phyloP scores from a whole-genome alignment of 2,797 vertebrate genomes.

The Enteromius anoplus region DNA sequence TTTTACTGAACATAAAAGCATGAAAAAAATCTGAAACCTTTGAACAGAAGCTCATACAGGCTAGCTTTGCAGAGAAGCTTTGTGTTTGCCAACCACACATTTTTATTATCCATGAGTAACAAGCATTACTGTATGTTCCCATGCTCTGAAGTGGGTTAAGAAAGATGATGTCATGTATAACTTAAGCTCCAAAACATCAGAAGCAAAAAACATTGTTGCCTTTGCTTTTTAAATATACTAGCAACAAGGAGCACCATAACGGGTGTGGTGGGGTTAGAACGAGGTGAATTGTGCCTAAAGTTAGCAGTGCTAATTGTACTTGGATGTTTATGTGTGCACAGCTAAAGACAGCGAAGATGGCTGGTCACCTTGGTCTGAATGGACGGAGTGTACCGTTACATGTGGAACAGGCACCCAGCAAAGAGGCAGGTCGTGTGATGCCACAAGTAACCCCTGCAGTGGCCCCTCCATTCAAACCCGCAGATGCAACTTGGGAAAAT shows the following conservation, averaged over 20 bases:
- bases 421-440: conserved; percentile 94
- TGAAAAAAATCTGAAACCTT: background rate
- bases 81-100: conserved; percentile 64
- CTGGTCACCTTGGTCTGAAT: conserved; percentile 99
- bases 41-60: background rate
- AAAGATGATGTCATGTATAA: conserved; percentile 68
- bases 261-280: conserved; percentile 4
- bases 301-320: conserved; percentile 6
- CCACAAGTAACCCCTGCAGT: conserved; percentile 91
- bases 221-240: conserved; percentile 41
- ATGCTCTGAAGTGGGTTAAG: conserved; percentile 63
- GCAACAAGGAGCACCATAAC: conserved; percentile 13
- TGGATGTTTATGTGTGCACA: conserved; percentile 60
- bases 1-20: background rate
- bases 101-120: conserved; percentile 63
- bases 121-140: conserved; percentile 50
- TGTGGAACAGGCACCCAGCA: conserved; percentile 96
- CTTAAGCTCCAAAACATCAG: conserved; percentile 53
- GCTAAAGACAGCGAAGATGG: conserved; percentile 86
- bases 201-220: conserved; percentile 37
- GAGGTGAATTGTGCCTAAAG: background rate
- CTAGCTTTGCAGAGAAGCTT: background rate
- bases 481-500: conserved; percentile 90
- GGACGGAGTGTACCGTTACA: conserved; percentile 94
- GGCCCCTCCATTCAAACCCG: conserved; percentile 96